Evolutionary conservation across 2,113 vertebrate genomes (phyloP).

Genomic region (Dolichotis patagonum): DNA sequence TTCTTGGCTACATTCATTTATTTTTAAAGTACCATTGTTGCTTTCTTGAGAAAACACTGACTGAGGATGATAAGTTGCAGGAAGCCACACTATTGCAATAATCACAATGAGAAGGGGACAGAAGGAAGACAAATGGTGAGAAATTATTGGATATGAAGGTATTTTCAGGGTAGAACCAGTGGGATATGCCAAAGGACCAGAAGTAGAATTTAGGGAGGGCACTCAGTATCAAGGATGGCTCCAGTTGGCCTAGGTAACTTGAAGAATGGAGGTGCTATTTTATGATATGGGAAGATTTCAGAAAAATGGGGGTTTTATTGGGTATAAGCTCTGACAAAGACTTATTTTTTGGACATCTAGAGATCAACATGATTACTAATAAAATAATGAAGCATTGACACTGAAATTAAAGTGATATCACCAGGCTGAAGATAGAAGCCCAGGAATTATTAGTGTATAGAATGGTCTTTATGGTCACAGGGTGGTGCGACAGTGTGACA

Average conservation of each 20-base stretch:
- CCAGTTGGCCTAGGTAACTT: background rate
- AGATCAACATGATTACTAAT: background rate
- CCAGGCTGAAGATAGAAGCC: background rate
- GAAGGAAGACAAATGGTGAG: background rate
- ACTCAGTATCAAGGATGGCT: background rate
- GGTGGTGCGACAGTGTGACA: background rate
- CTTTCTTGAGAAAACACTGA: background rate
- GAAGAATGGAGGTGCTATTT: background rate
- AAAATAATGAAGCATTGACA: background rate
- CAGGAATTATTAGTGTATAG: background rate
- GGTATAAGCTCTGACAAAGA: background rate
- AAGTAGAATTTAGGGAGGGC: background rate
- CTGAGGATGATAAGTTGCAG: background rate
- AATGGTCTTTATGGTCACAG: background rate
- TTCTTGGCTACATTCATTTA: background rate
- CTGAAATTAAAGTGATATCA: background rate
- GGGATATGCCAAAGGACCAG: background rate
- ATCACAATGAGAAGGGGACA: background rate
- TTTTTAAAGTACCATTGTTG: background rate
- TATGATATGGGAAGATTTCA: background rate
- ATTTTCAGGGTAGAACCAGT: background rate
- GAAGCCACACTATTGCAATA: background rate
- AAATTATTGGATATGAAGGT: background rate
- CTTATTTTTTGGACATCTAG: background rate
- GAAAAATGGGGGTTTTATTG: background rate